Conservation (phyloP, 2,113 vertebrate species). For the Fregata magnificens region DNA sequence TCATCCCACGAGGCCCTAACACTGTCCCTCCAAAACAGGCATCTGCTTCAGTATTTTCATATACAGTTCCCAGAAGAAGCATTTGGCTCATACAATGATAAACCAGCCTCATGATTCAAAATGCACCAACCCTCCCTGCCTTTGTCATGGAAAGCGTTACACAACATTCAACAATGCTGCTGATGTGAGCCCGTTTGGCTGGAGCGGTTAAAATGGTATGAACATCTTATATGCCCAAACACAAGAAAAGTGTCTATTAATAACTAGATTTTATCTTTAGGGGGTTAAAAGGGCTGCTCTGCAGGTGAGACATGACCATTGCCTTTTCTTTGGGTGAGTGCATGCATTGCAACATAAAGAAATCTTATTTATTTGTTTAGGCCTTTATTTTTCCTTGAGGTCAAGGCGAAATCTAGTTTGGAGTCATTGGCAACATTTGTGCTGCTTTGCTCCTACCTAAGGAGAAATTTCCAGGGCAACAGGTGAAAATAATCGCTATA, state of each 20-base stretch:
- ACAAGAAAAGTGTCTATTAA: not conserved
- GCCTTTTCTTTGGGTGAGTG: not conserved
- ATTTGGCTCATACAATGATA: not conserved
- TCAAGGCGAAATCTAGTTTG: not conserved
- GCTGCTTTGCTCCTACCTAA: not conserved
- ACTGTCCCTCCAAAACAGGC: not conserved
- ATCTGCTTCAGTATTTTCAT: not conserved
- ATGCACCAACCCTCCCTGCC: not conserved
- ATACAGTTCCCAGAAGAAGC: not conserved
- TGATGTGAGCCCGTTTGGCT: not conserved
- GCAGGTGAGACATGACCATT: not conserved
- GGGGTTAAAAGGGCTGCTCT: not conserved
- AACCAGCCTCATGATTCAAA: not conserved
- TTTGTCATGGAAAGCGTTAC: not conserved
- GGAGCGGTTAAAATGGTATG: not conserved
- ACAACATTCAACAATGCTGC: no score
- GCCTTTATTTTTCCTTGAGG: not conserved
- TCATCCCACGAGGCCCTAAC: not conserved
- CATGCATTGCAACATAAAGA: not conserved
- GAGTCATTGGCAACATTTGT: not conserved
- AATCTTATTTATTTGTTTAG: not conserved
- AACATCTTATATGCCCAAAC: not conserved
- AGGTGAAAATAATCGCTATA: conserved; percentile 5
- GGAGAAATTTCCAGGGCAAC: not conserved
- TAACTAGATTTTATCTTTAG: not conserved